These are phyloP conservation scores for Babylonia areolata DNA, from an alignment of 1,140 invertebrate genomes.

Conservation along the genomic window DNA sequence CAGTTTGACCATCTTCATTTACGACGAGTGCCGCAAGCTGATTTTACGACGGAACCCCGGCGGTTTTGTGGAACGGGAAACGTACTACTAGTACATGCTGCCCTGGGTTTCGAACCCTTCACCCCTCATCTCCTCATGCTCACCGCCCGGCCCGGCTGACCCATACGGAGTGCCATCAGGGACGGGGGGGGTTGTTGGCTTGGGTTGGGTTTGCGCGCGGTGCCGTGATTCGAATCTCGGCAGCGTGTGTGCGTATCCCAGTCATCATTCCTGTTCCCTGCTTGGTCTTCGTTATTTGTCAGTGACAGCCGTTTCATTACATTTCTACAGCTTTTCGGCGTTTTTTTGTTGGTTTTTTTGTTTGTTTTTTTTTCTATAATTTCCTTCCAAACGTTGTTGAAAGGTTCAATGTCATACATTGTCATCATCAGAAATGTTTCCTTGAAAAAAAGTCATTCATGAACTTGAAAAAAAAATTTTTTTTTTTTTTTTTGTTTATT, in stretches of 20 bases:
- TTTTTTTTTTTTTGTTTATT: neutral
- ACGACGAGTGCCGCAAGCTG: conserved; percentile 97
- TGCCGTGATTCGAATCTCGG: neutral
- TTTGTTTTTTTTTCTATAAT: neutral
- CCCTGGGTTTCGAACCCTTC: neutral
- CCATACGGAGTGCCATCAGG: no score
- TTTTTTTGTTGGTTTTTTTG: neutral
- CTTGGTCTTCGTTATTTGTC: neutral
- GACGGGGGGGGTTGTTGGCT: neutral
- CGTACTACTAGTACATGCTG: conserved; percentile 89
- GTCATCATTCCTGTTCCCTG: neutral
- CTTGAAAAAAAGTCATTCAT: neutral
- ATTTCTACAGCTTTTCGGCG: no score
- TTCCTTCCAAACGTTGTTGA: neutral
- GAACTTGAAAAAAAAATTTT: neutral
- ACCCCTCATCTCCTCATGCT: neutral
- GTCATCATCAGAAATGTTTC: neutral
- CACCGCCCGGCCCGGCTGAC: no score
- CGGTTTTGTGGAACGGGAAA: conserved; percentile 98
- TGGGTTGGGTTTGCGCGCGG: neutral
- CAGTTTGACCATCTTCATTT: conserved; percentile 97
- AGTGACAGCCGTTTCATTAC: no score
- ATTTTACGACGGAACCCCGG: conserved; percentile 94
- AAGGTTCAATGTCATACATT: neutral
- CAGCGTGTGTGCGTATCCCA: neutral